Evolutionary conservation across 2,888 invertebrate genomes (phyloP), one percentile per base, ranked within the genome.

Genomic region (Polylopha cassiicola): DNA sequence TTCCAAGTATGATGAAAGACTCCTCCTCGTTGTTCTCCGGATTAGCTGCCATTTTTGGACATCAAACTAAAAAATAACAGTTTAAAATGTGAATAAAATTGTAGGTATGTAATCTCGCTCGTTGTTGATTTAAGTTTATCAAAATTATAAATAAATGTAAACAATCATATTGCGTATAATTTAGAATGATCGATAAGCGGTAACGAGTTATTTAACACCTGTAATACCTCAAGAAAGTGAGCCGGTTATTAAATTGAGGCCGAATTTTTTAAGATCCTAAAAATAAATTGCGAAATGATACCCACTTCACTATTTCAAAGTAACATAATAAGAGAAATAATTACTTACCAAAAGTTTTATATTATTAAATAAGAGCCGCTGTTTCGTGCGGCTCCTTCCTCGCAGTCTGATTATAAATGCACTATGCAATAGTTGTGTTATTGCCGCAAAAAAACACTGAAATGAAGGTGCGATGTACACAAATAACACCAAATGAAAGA

Each of bases 1-100:
- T 64, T 2, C 81, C 80, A 8, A 86, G 69, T 43, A 86, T 78
- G 20, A 86, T 84, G 50, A 85, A 85, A 0, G 86, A 86, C 18
- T 86, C 86, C 21, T 86, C 86, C 27, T 82, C 84, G 49, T 56
- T 63, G 28, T 57, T 63, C 34, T 75, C 72, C 9, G 51, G 37
- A 31, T 56, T 64, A 20, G 64, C 46, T 38, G 71, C 53, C 82
- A 81, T 80, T 44, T 41, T 68, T 31, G 34, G 10, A 46, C 65
- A 67, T 66, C 39, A 60, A 65, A 37, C 69, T 42, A 15, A 7
- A 39, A 44, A 18, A 13, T 7, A 17, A 23, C n/a, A n/a, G n/a
- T n/a, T n/a, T n/a, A n/a, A n/a, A n/a, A n/a, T n/a, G n/a, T n/a
- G n/a, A n/a, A n/a, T n/a, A 3, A 16, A 6, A 17, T 9, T 1